Base-by-base conservation (phyloP, 1,140 invertebrate genomes). In the Asobara japonica region DNA sequence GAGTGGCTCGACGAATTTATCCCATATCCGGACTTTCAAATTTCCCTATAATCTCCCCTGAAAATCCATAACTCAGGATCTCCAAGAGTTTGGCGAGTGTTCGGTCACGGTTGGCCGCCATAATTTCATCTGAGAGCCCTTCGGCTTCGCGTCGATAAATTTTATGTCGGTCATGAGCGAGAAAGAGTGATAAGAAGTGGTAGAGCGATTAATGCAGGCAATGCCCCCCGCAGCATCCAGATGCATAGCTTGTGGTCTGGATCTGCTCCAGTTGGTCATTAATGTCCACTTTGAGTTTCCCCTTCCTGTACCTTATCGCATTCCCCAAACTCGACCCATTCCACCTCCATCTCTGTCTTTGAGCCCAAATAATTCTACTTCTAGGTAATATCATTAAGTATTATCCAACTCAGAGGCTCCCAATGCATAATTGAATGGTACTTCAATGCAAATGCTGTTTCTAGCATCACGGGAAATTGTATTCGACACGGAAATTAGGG, bases 401-500 rank as follows among this genome's bases (percentile, higher is more conserved):
- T 45, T 45, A 45, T 16, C 41, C n/a, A 45, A 45, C 41, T 7
- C 41, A 16, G 18, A 45, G 41, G 41, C 18, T 45, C 18, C 41
- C 18, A 45, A 45, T 45, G 41, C 13, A 45, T 45, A 45, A 45
- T 45, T 45, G 13, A 45, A 45, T 45, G 7, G 41, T 18, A 56
- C 51, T 56, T n/a, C n/a, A n/a, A n/a, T n/a, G n/a, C n/a, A n/a
- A 18, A 56, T 56, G 51, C 51, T 51, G 8, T 51, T 56, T 56
- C 18, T 22, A 27, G 3, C 22, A 18, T 20, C 0, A 25, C 25
- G 51, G 6, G 2, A 27, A 56, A 56, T 56, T 25, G 20, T 27
- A 56, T 56, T 27, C 6, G 13, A 11, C 25, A 10, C 11, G 3
- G 18, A 56, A 56, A 56, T 56, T 56, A 56, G 20, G 7, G 25